These are phyloP conservation scores for Bombyx mandarina DNA, from an alignment of 1,140 invertebrate genomes.

Conservation along the genomic window DNA sequence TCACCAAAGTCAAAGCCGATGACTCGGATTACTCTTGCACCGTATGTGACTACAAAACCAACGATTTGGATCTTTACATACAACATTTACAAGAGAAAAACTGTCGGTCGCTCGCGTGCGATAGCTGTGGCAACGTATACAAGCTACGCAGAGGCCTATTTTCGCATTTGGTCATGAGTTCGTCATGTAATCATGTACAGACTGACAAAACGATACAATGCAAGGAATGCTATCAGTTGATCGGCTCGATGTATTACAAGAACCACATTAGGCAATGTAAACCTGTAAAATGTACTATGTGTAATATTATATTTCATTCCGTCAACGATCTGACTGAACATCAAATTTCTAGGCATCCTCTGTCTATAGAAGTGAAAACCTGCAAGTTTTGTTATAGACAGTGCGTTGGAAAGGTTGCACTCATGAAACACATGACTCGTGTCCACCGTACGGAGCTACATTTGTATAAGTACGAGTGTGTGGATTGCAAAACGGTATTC, in stretches of 20 bases:
- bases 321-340: constrained; percentile 32
- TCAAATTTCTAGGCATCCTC: constrained; percentile 19
- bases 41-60: constrained; percentile 17
- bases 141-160: constrained; percentile 14
- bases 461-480: constrained; percentile 49
- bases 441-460: constrained; percentile 27
- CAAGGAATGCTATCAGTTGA: constrained; percentile 24
- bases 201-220: constrained; percentile 14
- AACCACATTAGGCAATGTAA: constrained; percentile 28
- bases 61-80: constrained; percentile 22
- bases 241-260: constrained; percentile 6
- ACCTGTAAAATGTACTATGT: constrained; percentile 28
- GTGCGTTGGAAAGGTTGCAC: constrained; percentile 25
- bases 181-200: constrained; percentile 2
- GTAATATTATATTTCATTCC: constrained; percentile 20
- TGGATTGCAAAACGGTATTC: constrained; percentile 34
- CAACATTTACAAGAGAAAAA: constrained; percentile 29
- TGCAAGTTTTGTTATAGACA: constrained; percentile 43
- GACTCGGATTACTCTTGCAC: constrained; percentile 14
- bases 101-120: constrained; percentile 27
- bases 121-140: constrained; percentile 33
- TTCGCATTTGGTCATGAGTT: constrained; percentile 14
- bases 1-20: constrained; percentile 14
- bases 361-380: constrained; percentile 14
- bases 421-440: constrained; percentile 44